Evolutionary conservation across 2,888 invertebrate species (phyloP), one percentile per base, ranked within the genome.

Genomic region (Spilarctia lutea): DNA sequence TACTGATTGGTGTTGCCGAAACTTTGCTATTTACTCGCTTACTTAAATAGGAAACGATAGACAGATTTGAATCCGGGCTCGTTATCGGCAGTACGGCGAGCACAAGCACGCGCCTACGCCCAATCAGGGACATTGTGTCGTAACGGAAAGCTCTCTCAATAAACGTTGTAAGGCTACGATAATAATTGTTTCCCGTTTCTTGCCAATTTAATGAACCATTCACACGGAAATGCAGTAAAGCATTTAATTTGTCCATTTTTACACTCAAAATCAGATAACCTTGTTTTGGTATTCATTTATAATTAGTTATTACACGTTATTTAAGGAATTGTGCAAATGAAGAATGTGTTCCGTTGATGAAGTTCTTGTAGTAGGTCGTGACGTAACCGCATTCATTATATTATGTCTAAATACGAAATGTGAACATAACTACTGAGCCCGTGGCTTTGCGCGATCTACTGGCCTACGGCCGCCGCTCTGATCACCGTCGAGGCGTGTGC

Each of bases 161-260:
- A 69, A 73, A 48, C 65, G 27, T 71, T 35, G 35, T 70, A 76
- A 79, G 84, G 82, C 76, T 84, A 76, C 48, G 42, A 74, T 74
- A 56, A 56, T 78, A 74, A 60, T 74, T 68, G 45, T 80, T 79
- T 78, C 74, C 78, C 79, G 60, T 30, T 73, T 63, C 48, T 74
- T 79, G 30, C 75, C 80, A 74, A 75, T 78, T 78, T 42, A 70
- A 42, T 30, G 65, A 65, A 66, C 68, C 72, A 48, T 48, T 24
- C 66, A 77, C 74, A 71, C 81, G 81, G 81, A 82, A 81, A 72
- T 79, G 35, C n/a, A 63, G 13, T 73, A 74, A 6, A 69, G 4
- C 11, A 52, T 33, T 68, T 45, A 71, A 71, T 45, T 60, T 60
- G 27, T 71, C 8, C 33, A 69, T 35, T 73, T 77, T 76, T 75